Conservation (phyloP, 2,113 vertebrate genomes). For the Semicossyphus pulcher region DNA sequence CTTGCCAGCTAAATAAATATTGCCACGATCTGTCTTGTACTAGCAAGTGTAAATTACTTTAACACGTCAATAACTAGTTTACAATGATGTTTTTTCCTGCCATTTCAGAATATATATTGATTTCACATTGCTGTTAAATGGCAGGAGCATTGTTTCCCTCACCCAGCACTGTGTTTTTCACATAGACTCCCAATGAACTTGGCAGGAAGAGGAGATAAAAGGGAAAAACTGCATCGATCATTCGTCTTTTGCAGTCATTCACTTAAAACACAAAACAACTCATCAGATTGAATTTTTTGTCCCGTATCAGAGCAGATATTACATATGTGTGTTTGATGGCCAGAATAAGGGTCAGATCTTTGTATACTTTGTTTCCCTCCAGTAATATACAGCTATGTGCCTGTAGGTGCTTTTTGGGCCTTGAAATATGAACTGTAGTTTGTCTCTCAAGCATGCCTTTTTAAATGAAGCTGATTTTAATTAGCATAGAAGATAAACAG, state of each 20-base stretch:
- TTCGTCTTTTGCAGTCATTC: slow-evolving; percentile 6
- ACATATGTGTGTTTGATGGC: background rate
- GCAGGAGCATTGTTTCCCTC: slow-evolving; percentile 69
- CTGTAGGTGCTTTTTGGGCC: background rate
- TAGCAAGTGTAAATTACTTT: slow-evolving; percentile 87
- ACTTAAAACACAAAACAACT: slow-evolving; percentile 22
- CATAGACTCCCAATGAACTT: slow-evolving; percentile 43
- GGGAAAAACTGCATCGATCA: slow-evolving; percentile 31
- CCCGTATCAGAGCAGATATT: background rate
- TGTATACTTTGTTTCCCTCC: background rate
- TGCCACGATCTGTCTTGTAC: slow-evolving; percentile 85
- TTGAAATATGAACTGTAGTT: background rate
- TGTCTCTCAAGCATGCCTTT: too few species aligned
- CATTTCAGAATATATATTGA: slow-evolving; percentile 85
- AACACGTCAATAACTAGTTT: slow-evolving; percentile 86
- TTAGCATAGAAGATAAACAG: background rate
- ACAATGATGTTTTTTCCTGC: slow-evolving; percentile 81
- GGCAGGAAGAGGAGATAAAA: slow-evolving; percentile 24
- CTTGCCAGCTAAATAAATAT: slow-evolving; percentile 86
- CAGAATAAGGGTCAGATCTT: background rate
- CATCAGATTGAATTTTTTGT: background rate
- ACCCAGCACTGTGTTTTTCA: slow-evolving; percentile 59
- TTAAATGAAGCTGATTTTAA: slow-evolving; percentile 19
- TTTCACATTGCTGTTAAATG: slow-evolving; percentile 83
- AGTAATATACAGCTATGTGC: background rate